Evolutionary conservation across 2,113 vertebrate species (phyloP).

Genomic region (Pachycephala philippinensis): DNA sequence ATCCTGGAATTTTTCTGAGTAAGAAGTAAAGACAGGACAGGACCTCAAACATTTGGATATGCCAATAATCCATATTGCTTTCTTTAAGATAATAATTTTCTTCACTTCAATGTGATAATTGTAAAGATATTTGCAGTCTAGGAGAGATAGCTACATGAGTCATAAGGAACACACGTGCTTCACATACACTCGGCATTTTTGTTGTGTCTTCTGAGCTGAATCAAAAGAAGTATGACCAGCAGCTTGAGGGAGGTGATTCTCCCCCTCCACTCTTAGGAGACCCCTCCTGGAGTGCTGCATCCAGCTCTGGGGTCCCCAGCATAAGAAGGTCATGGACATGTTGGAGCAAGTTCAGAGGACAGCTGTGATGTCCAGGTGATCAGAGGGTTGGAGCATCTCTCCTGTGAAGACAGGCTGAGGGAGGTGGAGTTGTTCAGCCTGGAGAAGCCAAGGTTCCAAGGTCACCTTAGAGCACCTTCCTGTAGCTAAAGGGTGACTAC

Average conservation of each 20-base stretch:
- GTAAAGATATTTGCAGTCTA: neutral
- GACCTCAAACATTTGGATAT: neutral
- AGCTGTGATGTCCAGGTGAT: neutral
- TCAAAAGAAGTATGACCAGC: neutral
- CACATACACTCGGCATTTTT: neutral
- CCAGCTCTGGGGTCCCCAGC: neutral
- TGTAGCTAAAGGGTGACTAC: neutral
- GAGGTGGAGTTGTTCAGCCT: neutral
- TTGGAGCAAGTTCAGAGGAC: neutral
- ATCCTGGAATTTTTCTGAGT: neutral
- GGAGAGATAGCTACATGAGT: neutral
- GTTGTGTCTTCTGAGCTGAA: neutral
- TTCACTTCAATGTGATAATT: neutral
- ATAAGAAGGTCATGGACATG: neutral
- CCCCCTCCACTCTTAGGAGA: fast-evolving
- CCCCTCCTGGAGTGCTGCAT: neutral
- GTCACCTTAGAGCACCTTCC: neutral
- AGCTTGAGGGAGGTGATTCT: neutral
- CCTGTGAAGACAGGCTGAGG: neutral
- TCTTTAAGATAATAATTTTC: neutral
- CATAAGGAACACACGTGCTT: neutral
- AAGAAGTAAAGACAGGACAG: neutral
- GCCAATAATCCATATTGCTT: neutral
- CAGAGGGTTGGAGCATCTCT: neutral
- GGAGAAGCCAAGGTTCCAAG: neutral